A percentile compares a stretch with the other conserved stretches of the same genome.
Evolutionary conservation across 2,888 invertebrate genomes (phyloP).

Genomic region (Zygogramma bicolorata): DNA sequence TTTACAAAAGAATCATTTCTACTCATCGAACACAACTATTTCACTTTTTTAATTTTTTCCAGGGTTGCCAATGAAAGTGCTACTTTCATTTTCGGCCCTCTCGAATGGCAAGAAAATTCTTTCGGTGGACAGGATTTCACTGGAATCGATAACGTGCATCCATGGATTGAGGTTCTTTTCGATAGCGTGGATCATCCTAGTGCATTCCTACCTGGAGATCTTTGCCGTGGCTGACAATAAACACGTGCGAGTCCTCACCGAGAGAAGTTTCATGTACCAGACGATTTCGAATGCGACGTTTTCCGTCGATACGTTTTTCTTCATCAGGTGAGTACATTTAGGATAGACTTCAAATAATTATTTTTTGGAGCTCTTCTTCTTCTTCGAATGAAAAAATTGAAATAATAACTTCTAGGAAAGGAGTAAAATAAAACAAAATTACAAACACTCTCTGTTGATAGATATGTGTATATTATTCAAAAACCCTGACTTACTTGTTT

Average conservation of each 20-base stretch:
- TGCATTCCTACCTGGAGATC: slow-evolving; percentile 85
- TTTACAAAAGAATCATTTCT: too few relatives aligned
- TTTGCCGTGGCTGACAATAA: slow-evolving; percentile 84
- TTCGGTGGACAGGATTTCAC: slow-evolving; percentile 74
- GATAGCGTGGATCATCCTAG: slow-evolving; percentile 86
- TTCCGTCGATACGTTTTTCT: slow-evolving; percentile 89
- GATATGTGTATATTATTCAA: too few relatives aligned
- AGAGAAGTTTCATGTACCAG: slow-evolving; percentile 83
- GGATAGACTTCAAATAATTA: too few relatives aligned
- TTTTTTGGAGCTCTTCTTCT: too few relatives aligned
- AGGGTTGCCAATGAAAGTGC: slow-evolving; percentile 73
- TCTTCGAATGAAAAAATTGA: too few relatives aligned
- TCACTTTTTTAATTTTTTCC: too few relatives aligned
- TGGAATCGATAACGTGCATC: slow-evolving; percentile 79
- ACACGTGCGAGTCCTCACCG: slow-evolving; percentile 78
- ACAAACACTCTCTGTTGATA: too few relatives aligned
- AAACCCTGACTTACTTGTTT: too few relatives aligned
- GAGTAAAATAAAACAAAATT: too few relatives aligned
- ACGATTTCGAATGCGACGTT: slow-evolving; percentile 87
- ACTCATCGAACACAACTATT: too few relatives aligned
- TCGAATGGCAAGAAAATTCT: slow-evolving; percentile 82
- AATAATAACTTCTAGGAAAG: too few relatives aligned
- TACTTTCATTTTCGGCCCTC: slow-evolving; percentile 82
- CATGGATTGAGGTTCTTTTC: slow-evolving; percentile 85
- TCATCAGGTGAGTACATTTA: slow-evolving; percentile 81